These are phyloP conservation scores for Clarias batrachus DNA, from an alignment of 2,113 vertebrate species.

Conservation along the genomic window DNA sequence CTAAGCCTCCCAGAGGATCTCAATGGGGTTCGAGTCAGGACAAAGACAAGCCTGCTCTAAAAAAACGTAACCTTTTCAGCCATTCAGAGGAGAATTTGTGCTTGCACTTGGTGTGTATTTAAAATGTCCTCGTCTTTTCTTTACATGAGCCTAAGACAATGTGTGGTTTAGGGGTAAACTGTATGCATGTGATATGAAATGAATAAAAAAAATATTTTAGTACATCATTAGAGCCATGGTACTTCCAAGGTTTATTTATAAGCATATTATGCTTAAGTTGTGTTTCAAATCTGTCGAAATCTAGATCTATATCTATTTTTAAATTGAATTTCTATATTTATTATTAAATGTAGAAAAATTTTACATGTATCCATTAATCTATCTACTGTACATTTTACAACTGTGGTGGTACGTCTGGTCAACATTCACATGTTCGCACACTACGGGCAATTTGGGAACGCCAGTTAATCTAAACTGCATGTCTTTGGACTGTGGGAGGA, in stretches of 20 bases:
- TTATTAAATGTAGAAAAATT: background rate
- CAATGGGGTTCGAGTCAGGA: background rate
- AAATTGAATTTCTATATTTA: background rate
- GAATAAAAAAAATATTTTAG: background rate
- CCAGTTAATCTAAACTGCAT: no score
- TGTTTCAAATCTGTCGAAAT: background rate
- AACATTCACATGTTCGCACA: no score
- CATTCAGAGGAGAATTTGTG: background rate
- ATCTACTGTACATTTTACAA: no score
- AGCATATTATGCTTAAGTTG: background rate
- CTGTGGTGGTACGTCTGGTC: no score
- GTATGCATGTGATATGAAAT: background rate
- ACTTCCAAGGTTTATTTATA: background rate
- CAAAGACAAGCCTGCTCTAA: background rate
- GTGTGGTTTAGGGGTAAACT: background rate
- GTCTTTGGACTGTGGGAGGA: no score
- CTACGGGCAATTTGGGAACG: no score
- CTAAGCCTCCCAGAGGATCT: background rate
- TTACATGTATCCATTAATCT: background rate
- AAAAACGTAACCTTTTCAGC: background rate
- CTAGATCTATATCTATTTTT: background rate
- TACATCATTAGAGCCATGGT: background rate
- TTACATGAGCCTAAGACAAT: background rate
- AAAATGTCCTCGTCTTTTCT: background rate
- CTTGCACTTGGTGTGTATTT: background rate